phyloP scores from a whole-genome alignment of 2,113 vertebrate genomes.

The Zosterops japonicus region DNA sequence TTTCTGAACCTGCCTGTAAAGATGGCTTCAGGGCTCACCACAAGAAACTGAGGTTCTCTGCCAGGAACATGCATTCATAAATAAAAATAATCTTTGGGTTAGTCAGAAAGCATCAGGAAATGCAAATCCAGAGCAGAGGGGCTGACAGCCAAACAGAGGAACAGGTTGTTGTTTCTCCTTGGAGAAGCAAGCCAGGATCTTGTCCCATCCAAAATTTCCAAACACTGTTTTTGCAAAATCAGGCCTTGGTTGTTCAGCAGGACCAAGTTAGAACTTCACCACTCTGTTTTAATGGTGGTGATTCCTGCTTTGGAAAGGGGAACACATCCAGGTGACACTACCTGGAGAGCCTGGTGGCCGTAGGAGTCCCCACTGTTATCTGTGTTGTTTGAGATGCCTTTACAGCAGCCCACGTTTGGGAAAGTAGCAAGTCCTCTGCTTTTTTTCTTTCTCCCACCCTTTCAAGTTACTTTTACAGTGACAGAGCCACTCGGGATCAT shows the following conservation, averaged over 20 bases:
- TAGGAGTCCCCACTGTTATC: not conserved
- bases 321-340: not conserved
- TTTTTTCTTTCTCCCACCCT: not conserved
- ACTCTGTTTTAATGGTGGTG: not conserved
- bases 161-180: not conserved
- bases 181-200: not conserved
- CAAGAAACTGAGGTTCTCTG: not conserved
- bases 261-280: not conserved
- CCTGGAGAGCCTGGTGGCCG: not conserved
- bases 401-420: not conserved
- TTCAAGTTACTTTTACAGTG: not conserved
- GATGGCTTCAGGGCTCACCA: not conserved
- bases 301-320: not conserved
- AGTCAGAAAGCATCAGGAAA: not conserved
- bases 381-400: not conserved
- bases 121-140: not conserved
- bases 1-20: not conserved
- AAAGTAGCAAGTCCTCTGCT: not conserved
- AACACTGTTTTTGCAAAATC: not conserved
- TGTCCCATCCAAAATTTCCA: not conserved
- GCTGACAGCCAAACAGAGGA: not conserved
- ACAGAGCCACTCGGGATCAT: rapidly evolving
- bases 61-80: not conserved
- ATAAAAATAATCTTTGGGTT: not conserved
- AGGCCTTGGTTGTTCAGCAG: not conserved